A percentile compares a stretch with the other conserved stretches of the same genome.
These are phyloP conservation scores for Pandemis corylana DNA, from an alignment of 2,888 invertebrate genomes.

Conservation along the genomic window DNA sequence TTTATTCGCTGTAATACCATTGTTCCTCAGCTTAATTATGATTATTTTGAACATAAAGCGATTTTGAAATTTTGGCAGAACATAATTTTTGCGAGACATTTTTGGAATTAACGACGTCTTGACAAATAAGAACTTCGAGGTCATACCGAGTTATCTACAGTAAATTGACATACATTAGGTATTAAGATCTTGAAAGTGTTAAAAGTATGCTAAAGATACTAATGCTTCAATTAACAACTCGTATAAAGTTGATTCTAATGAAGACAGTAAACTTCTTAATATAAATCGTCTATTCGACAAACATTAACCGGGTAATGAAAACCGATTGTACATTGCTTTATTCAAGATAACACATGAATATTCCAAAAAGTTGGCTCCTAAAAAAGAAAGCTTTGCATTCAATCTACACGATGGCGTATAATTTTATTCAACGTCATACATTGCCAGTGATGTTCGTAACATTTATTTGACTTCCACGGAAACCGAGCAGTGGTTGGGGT, in stretches of 20 bases:
- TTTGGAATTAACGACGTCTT: neutral
- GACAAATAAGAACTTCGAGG: no score
- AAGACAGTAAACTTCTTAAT: neutral
- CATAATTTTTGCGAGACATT: conserved; percentile 10
- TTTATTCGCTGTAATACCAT: conserved; percentile 35
- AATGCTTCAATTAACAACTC: no score
- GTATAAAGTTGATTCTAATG: neutral
- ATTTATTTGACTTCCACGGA: conserved; percentile 18
- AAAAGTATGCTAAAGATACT: neutral
- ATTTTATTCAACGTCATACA: conserved; percentile 11
- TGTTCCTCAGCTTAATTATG: conserved; percentile 31
- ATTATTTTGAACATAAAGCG: conserved; percentile 31
- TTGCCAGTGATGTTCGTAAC: neutral
- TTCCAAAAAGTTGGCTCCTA: conserved; percentile 19
- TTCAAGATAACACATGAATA: conserved; percentile 31
- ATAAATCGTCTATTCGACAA: conserved; percentile 4
- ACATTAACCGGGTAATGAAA: conserved; percentile 9
- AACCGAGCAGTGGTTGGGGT: conserved; percentile 47
- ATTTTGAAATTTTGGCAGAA: conserved; percentile 22
- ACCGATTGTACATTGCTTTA: conserved; percentile 15
- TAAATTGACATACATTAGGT: neutral
- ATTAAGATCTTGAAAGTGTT: neutral
- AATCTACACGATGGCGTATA: conserved; percentile 23
- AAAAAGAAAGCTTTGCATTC: conserved; percentile 9
- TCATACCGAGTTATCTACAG: no score